Base-by-base conservation (phyloP, 2,113 vertebrate species). In the Climacteris rufus region DNA sequence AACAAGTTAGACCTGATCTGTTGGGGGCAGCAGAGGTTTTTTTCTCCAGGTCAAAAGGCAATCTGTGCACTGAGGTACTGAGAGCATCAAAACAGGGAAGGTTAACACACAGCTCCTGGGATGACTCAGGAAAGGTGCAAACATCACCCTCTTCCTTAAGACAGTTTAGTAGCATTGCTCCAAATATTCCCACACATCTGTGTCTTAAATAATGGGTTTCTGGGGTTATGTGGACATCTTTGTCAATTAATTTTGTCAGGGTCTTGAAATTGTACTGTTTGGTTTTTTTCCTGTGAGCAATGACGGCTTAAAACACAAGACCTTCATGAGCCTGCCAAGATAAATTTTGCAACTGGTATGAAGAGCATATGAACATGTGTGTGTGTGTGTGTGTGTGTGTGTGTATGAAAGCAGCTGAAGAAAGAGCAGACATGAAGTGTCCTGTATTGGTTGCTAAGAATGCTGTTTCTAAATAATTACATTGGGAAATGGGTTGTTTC, bases 281-380 rank as follows among this genome's bases (percentile, higher is more conserved):
- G 33, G 5, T 70, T 33, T 35, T 52, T 40, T 70, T 53, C 39
- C 31, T 14, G 3, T 10, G 13, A 79, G 24, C 11, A 52, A 14
- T 5, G 40, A 56, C 33, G 23, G 39, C 35, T 93, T 68, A 66
- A 70, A 77, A n/a, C 11, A 70, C 30, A 20, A 75, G 35, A 40
- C 12, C 13, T 31, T 18, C 13, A 35, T 33, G 33, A 18, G 33
- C 24, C 20, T 66, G 56, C 15, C 10, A 47, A 60, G 30, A 42
- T 19, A 74, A 87, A 28, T 35, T 23, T 8, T 65, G 23, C 11
- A 39, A 3, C 16, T 42, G 14, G 2, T 44, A 28, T 22, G 25
- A 77, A 40, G 4, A 23, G 11, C 0, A 1, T 28, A 10, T 17
- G 22, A 69, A 71, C 4, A 3, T 0, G 0, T 16, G 7, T 18